A percentile compares a stretch with the other conserved stretches of the same genome.
Evolutionary conservation across 2,888 invertebrate species (phyloP).

Genomic region (Melanotus villosus): DNA sequence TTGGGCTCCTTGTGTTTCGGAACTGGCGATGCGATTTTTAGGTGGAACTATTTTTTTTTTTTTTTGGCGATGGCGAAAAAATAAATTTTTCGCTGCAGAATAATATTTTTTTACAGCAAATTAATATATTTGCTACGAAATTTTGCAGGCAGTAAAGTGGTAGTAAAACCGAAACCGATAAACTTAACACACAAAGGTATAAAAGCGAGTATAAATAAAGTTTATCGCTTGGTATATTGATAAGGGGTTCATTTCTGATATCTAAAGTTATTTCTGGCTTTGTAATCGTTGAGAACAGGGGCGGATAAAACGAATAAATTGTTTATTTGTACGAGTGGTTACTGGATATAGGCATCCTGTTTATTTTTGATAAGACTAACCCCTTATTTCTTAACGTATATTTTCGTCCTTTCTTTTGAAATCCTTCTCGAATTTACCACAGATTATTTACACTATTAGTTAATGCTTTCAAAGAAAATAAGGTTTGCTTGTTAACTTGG

Average conservation of each 20-base stretch:
- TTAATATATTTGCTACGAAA: too few species aligned
- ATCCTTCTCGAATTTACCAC: too few species aligned
- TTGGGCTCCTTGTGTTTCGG: neutral
- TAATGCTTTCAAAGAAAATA: too few species aligned
- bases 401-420: too few species aligned
- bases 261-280: conserved; percentile 14
- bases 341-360: conserved; percentile 28
- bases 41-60: too few species aligned
- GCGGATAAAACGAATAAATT: conserved; percentile 18
- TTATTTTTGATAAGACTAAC: conserved; percentile 32
- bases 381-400: conserved; percentile 18
- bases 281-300: conserved; percentile 8
- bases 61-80: too few species aligned
- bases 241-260: conserved; percentile 23
- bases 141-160: neutral
- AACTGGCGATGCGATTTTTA: conserved; percentile 6
- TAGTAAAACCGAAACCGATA: neutral
- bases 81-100: too few species aligned
- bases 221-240: conserved; percentile 8
- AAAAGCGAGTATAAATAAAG: conserved; percentile 13
- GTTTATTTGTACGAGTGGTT: conserved; percentile 18
- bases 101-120: too few species aligned
- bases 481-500: too few species aligned
- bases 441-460: too few species aligned
- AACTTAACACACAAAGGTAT: neutral